Evolutionary conservation across 92 coral and sea anemone genomes (phyloP).

Genomic region (Phymanthus crucifer): DNA sequence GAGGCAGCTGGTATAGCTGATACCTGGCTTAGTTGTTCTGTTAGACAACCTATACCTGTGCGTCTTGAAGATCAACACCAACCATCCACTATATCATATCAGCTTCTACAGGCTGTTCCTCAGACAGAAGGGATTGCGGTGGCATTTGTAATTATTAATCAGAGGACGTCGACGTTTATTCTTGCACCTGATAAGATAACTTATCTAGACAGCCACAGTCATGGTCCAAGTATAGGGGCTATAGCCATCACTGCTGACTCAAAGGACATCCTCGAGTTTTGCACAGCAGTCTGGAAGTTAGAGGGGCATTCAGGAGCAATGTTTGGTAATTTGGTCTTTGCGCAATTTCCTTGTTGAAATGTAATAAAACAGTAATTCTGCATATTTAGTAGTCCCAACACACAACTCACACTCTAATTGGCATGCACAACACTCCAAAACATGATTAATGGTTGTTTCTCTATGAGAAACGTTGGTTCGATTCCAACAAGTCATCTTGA

Average conservation of each 20-base stretch:
- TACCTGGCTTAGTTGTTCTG: neutral
- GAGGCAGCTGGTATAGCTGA: slow-evolving; percentile 43
- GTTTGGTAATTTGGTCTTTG: neutral
- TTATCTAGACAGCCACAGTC: neutral
- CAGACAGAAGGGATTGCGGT: neutral
- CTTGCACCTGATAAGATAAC: neutral
- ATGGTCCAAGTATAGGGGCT: neutral
- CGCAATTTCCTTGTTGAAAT: neutral
- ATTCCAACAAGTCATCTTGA: slow-evolving; percentile 1
- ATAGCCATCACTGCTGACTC: neutral
- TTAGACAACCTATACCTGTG: neutral
- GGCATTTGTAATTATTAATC: neutral
- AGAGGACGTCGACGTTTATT: neutral
- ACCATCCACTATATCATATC: neutral
- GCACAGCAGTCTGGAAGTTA: neutral
- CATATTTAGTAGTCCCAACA: neutral
- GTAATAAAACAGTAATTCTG: too few relatives aligned
- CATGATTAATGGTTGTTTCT: slow-evolving; percentile 7
- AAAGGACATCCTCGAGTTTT: neutral
- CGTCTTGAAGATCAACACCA: neutral
- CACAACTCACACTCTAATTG: neutral
- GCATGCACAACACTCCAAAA: neutral
- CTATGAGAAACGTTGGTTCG: slow-evolving; percentile 2
- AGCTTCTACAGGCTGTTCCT: slow-evolving; percentile 3
- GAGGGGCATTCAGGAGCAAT: neutral